These are phyloP conservation scores for Tortricodes alternella DNA, from an alignment of 2,888 invertebrate species.

Conservation along the genomic window DNA sequence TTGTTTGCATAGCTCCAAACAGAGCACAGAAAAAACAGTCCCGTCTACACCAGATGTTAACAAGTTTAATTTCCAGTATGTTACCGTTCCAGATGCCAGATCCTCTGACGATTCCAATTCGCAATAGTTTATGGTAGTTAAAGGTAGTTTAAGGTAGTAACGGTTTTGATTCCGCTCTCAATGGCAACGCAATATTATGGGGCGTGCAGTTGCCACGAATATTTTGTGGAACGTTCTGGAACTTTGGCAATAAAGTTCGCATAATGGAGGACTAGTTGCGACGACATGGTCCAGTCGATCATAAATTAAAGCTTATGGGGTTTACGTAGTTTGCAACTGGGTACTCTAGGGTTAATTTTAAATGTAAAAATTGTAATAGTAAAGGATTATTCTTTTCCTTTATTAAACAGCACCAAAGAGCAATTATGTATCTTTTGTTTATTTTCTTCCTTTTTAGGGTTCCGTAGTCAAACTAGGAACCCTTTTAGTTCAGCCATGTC, in stretches of 20 bases:
- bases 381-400: not conserved
- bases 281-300: slow-evolving; percentile 13
- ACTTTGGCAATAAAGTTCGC: slow-evolving; percentile 37
- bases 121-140: slow-evolving; percentile 6
- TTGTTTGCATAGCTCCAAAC: too few species aligned
- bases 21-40: too few species aligned
- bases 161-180: not conserved
- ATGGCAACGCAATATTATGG: slow-evolving; percentile 28
- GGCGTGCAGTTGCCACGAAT: slow-evolving; percentile 23
- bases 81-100: not conserved
- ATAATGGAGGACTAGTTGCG: slow-evolving; percentile 34
- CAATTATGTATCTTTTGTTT: too few species aligned
- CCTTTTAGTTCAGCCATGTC: too few species aligned
- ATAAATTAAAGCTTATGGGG: slow-evolving; percentile 27
- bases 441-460: too few species aligned
- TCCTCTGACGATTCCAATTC: slow-evolving; percentile 8
- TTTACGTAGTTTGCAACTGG: slow-evolving; percentile 13
- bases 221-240: slow-evolving; percentile 28
- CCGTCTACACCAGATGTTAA: too few species aligned
- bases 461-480: too few species aligned
- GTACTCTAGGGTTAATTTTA: not conserved
- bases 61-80: not conserved
- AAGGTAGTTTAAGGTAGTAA: slow-evolving; percentile 9
- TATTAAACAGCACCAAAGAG: too few species aligned
- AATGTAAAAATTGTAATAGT: not conserved